A percentile compares a stretch with the other conserved stretches of the same genome.
phyloP scores from a whole-genome alignment of 2,797 vertebrate genomes.

The Ispidina picta region DNA sequence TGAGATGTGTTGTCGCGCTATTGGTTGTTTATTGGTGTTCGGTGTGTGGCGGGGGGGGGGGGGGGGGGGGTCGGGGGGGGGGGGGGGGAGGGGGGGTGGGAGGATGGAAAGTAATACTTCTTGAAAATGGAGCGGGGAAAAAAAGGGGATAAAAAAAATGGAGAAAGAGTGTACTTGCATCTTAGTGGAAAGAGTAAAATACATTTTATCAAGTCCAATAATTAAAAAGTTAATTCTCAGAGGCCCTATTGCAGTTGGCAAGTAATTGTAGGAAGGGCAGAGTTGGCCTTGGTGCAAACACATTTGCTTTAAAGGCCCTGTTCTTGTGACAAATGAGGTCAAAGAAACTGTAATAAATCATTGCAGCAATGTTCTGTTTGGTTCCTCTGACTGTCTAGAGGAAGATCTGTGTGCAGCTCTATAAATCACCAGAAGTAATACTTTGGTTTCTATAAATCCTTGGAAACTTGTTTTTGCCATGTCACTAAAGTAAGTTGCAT shows the following conservation, averaged over 20 bases:
- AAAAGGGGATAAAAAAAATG: no score
- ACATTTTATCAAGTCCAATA: background rate
- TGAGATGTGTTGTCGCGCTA: no score
- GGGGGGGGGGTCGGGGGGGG: rapidly evolving
- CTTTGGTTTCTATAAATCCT: background rate
- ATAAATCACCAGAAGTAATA: background rate
- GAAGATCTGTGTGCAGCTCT: background rate
- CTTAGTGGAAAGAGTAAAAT: background rate
- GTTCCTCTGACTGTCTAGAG: background rate
- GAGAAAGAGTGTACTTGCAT: background rate
- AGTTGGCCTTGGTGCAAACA: background rate
- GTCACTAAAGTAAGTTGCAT: background rate
- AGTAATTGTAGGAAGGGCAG: background rate
- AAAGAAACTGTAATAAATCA: background rate
- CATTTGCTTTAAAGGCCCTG: background rate
- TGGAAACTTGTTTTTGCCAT: background rate
- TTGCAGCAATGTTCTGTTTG: background rate
- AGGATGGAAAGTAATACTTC: background rate
- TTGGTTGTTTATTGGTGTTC: no score
- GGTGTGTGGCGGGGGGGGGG: rapidly evolving
- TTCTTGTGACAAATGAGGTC: background rate
- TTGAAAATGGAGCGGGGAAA: background rate
- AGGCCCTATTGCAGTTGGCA: background rate
- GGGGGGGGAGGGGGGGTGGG: rapidly evolving
- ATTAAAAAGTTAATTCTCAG: background rate